Conservation (phyloP, 1,140 invertebrate species). For the Diabrotica undecimpunctata region DNA sequence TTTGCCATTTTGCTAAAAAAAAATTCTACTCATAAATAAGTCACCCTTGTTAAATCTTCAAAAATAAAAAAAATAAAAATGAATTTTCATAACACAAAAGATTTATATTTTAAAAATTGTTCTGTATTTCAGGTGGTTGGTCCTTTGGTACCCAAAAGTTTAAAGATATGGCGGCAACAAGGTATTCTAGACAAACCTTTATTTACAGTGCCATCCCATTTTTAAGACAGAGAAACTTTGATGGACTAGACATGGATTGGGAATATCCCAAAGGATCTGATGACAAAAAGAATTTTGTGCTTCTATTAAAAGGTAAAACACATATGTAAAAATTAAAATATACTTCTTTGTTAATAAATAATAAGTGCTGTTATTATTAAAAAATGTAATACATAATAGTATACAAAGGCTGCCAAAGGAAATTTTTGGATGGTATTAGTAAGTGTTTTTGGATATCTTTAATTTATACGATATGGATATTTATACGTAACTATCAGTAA, state of each 20-base stretch:
- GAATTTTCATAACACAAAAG: too few relatives aligned
- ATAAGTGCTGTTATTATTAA: too few relatives aligned
- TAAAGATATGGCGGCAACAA: conserved; percentile 83
- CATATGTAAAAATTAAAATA: background rate
- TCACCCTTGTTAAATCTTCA: too few relatives aligned
- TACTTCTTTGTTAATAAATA: background rate
- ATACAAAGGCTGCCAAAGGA: background rate
- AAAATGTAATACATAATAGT: background rate
- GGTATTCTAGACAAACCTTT: conserved; percentile 88
- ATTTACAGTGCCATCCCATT: conserved; percentile 92
- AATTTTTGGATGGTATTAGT: too few relatives aligned
- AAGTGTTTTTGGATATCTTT: too few relatives aligned
- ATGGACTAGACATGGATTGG: conserved; percentile 94
- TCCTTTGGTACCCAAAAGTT: conserved; percentile 94
- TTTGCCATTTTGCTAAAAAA: too few relatives aligned
- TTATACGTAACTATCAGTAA: too few relatives aligned
- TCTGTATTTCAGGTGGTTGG: conserved; percentile 72
- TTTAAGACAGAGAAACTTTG: conserved; percentile 80
- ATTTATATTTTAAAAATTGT: too few relatives aligned
- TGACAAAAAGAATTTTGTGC: conserved; percentile 91
- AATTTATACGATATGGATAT: too few relatives aligned
- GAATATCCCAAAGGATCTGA: conserved; percentile 92
- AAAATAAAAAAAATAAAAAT: too few relatives aligned
- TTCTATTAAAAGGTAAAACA: conserved; percentile 78
- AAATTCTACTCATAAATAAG: too few relatives aligned